These are phyloP conservation scores for Arenaria interpres DNA, from an alignment of 2,113 vertebrate species.

Conservation along the genomic window DNA sequence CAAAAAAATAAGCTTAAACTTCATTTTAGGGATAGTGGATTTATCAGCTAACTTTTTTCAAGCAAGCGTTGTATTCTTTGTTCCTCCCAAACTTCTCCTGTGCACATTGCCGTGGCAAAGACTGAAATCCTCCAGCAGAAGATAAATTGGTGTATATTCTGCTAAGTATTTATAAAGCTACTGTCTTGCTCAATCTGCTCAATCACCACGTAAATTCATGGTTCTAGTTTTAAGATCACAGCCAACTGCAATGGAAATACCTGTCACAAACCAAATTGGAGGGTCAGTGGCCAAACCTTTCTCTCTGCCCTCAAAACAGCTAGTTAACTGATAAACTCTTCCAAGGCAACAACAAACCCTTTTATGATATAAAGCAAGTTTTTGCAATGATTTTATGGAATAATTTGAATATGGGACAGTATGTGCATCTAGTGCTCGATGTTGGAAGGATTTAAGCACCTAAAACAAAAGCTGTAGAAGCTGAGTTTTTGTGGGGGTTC, in stretches of 20 bases:
- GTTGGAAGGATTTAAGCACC: neutral
- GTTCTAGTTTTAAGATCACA: neutral
- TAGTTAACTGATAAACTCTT: neutral
- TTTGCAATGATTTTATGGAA: neutral
- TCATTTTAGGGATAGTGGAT: neutral
- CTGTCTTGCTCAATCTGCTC: neutral
- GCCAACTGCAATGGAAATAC: fast-evolving
- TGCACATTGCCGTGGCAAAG: neutral
- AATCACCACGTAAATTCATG: neutral
- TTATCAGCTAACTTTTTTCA: neutral
- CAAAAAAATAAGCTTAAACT: neutral
- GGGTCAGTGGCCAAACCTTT: neutral
- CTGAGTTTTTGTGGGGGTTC: neutral
- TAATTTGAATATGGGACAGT: neutral
- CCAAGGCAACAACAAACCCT: neutral
- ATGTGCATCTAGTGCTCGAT: neutral
- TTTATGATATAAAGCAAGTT: neutral
- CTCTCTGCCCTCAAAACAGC: neutral
- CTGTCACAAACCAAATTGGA: neutral
- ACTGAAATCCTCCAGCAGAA: neutral
- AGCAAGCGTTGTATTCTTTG: neutral
- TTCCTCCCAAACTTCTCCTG: neutral
- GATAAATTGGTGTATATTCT: neutral
- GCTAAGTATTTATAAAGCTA: neutral
- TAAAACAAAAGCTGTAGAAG: neutral